These are phyloP conservation scores for Trissoscelio sp. DNA, from an alignment of 2,888 invertebrate genomes.

Conservation along the genomic window DNA sequence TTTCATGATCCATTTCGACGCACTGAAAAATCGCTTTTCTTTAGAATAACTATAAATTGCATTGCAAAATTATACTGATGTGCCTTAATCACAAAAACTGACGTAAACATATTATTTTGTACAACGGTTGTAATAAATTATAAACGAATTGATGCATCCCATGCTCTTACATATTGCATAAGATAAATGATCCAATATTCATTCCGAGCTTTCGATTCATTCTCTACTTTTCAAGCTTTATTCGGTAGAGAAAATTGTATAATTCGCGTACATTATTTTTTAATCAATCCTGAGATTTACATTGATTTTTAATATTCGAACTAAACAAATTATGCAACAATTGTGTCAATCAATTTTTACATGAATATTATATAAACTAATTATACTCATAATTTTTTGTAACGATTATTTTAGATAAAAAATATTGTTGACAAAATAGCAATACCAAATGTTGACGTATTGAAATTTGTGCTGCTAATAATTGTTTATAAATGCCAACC, in stretches of 20 bases:
- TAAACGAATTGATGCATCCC: conserved; percentile 9
- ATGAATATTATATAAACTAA: too few relatives aligned
- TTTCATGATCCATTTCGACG: conserved; percentile 27
- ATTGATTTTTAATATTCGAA: too few relatives aligned
- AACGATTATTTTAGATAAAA: too few relatives aligned
- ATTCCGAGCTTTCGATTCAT: conserved; percentile 5
- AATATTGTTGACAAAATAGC: too few relatives aligned
- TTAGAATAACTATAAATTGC: conserved; percentile 10
- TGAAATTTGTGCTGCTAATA: too few relatives aligned
- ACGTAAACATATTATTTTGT: conserved; percentile 11
- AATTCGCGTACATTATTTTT: too few relatives aligned
- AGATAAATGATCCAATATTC: conserved; percentile 25
- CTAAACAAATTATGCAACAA: too few relatives aligned
- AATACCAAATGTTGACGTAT: too few relatives aligned
- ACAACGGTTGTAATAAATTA: conserved; percentile 8
- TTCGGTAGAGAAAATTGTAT: neutral
- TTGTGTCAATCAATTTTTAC: too few relatives aligned
- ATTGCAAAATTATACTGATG: conserved; percentile 14
- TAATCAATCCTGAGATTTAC: too few relatives aligned
- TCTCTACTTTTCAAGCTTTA: neutral
- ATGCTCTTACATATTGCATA: conserved; percentile 6
- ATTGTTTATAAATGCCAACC: too few relatives aligned
- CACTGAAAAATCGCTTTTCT: neutral
- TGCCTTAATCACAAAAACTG: conserved; percentile 16
- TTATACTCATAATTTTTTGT: too few relatives aligned